Evolutionary conservation across 2,797 vertebrate species (phyloP).

Genomic region (Melanotaenia boesemani): DNA sequence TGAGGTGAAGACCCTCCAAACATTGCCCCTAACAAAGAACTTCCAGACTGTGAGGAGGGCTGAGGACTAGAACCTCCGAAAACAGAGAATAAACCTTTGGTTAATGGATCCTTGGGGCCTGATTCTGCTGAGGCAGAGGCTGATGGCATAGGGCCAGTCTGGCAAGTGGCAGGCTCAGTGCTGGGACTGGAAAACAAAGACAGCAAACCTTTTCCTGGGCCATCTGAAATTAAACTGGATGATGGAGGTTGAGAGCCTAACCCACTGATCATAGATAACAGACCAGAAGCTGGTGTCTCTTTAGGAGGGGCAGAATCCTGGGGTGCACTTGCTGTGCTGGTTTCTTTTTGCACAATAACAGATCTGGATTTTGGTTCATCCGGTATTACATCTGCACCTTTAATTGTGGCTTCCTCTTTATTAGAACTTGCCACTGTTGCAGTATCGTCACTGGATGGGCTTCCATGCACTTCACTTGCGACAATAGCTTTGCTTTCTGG

Average conservation of each 20-base stretch:
- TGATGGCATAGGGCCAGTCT: slow-evolving; percentile 32
- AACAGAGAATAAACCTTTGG: slow-evolving; percentile 72
- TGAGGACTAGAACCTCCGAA: slow-evolving; percentile 74
- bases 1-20: slow-evolving; percentile 77
- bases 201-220: slow-evolving; percentile 72
- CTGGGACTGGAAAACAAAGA: slow-evolving; percentile 75
- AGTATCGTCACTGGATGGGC: slow-evolving; percentile 24
- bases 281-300: slow-evolving; percentile 36
- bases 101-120: slow-evolving; percentile 64
- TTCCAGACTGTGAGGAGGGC: slow-evolving; percentile 62
- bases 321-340: slow-evolving; percentile 22
- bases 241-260: slow-evolving; percentile 39
- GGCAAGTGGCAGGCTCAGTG: slow-evolving; percentile 47
- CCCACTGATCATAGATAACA: slow-evolving; percentile 53
- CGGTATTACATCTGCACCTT: slow-evolving; percentile 32
- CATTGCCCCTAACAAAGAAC: slow-evolving; percentile 77
- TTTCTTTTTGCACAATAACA: slow-evolving; percentile 37
- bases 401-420: slow-evolving; percentile 18
- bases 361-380: slow-evolving; percentile 30
- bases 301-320: slow-evolving; percentile 41
- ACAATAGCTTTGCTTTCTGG: slow-evolving; percentile 15
- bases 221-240: slow-evolving; percentile 51
- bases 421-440: slow-evolving; percentile 1
- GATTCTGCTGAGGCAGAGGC: slow-evolving; percentile 44
- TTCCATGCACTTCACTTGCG: slow-evolving; percentile 20